Evolutionary conservation across 1,140 invertebrate genomes (phyloP).

Genomic region (Drosophila persimilis): DNA sequence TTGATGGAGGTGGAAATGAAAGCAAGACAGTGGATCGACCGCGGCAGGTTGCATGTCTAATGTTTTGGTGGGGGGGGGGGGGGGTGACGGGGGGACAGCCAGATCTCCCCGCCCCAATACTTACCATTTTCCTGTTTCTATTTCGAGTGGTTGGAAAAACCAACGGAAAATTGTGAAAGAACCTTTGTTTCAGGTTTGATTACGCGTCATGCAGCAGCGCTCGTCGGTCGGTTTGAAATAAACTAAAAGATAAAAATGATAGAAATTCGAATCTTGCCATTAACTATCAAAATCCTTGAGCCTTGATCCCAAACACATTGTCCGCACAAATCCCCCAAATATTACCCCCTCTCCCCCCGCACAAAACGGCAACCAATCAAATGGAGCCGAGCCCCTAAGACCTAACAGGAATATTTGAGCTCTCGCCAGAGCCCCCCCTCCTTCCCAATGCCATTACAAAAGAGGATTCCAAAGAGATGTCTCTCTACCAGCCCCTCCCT

Average conservation of each 20-base stretch:
- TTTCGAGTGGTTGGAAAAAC: not conserved
- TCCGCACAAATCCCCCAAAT: constrained; percentile 7
- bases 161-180: too few relatives aligned
- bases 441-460: too few relatives aligned
- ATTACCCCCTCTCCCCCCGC: not conserved
- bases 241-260: not conserved
- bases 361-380: constrained; percentile 9
- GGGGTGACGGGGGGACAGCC: too few relatives aligned
- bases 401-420: constrained; percentile 4
- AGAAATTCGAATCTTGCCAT: not conserved
- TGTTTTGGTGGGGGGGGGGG: not conserved
- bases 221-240: too few relatives aligned
- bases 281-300: constrained; percentile 1
- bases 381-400: constrained; percentile 7
- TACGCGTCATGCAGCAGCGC: too few relatives aligned
- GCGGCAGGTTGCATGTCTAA: constrained; percentile 41
- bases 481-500: too few relatives aligned
- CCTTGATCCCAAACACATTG: constrained; percentile 6
- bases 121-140: constrained; percentile 23
- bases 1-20: constrained; percentile 12
- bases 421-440: not conserved
- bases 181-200: too few relatives aligned
- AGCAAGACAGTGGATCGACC: constrained; percentile 37
- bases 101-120: constrained; percentile 2
- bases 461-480: too few relatives aligned